Evolutionary conservation across 1,140 invertebrate species (phyloP).

Genomic region (Lethocerus indicus): DNA sequence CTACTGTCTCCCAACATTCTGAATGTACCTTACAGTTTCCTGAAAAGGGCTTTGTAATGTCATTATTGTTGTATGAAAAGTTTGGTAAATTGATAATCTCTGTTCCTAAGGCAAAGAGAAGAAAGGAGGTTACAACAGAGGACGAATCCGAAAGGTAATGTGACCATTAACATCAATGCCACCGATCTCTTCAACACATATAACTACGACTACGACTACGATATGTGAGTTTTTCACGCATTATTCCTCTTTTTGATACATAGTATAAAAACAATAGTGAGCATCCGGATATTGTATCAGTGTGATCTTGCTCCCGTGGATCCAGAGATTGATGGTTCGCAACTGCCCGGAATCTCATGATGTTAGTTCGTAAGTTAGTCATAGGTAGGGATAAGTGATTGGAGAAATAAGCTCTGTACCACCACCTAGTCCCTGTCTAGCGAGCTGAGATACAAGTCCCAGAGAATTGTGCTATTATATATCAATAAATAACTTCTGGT

Average conservation of each 20-base stretch:
- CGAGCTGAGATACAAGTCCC: too few relatives aligned
- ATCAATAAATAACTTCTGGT: too few relatives aligned
- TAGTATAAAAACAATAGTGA: slow-evolving; percentile 20
- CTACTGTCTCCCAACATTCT: too few relatives aligned
- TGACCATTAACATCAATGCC: slow-evolving; percentile 79
- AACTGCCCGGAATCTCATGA: too few relatives aligned
- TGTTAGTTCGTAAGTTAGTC: too few relatives aligned
- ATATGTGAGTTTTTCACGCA: slow-evolving; percentile 28
- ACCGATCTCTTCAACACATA: slow-evolving; percentile 80
- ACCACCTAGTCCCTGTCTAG: too few relatives aligned
- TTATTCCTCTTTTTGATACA: slow-evolving; percentile 3
- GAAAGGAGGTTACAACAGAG: slow-evolving; percentile 67
- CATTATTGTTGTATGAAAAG: slow-evolving; percentile 29
- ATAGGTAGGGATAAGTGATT: too few relatives aligned
- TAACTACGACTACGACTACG: slow-evolving; percentile 55
- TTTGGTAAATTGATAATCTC: slow-evolving; percentile 32
- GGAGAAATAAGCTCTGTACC: too few relatives aligned
- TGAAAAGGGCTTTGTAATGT: neutral
- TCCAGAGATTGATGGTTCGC: slow-evolving; percentile 30
- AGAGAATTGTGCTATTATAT: too few relatives aligned
- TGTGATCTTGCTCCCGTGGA: neutral
- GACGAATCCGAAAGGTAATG: slow-evolving; percentile 77
- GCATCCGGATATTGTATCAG: slow-evolving; percentile 16
- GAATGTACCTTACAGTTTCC: too few relatives aligned
- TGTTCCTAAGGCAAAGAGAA: slow-evolving; percentile 43